Conservation (phyloP, 1,140 invertebrate genomes). For the Dolichoris vasculosae region DNA sequence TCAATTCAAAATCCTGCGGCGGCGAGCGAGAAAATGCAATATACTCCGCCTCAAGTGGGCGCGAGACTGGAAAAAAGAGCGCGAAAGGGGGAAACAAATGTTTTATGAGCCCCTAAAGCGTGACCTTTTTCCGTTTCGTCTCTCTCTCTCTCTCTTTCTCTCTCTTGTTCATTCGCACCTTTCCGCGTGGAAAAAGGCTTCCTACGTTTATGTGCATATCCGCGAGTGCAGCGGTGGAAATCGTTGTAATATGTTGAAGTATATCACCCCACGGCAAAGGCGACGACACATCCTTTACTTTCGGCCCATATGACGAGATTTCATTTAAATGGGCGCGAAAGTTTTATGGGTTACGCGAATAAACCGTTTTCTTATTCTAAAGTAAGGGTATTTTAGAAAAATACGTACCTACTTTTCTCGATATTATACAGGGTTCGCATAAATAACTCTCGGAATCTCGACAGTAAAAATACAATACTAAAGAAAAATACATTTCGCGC, state of each 20-base stretch:
- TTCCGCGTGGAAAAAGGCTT: not conserved
- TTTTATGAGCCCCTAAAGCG: slow-evolving; percentile 30
- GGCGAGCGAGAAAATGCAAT: not conserved
- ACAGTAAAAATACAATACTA: not conserved
- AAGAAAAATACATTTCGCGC: not conserved
- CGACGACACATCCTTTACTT: slow-evolving; percentile 38
- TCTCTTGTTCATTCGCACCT: not conserved
- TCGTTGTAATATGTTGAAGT: not conserved
- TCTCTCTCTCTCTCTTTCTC: not conserved
- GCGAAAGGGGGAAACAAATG: slow-evolving; percentile 29
- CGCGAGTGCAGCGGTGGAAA: slow-evolving; percentile 1
- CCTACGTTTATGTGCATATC: not conserved
- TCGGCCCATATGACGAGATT: slow-evolving; percentile 41
- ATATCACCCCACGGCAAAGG: not conserved
- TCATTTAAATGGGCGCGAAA: slow-evolving; percentile 20
- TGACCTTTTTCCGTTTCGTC: not conserved
- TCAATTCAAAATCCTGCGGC: slow-evolving; percentile 42
- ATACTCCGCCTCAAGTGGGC: slow-evolving; percentile 13
- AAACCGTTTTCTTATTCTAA: not conserved
- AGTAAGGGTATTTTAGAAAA: not conserved
- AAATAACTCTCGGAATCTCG: not conserved
- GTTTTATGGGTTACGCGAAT: not conserved
- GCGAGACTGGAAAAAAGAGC: not conserved
- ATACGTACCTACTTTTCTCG: not conserved
- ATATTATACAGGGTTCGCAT: not conserved